A percentile compares a stretch with the other conserved stretches of the same genome.
Conservation (phyloP, 1,140 invertebrate genomes). For the Zaprionus nigranus region DNA sequence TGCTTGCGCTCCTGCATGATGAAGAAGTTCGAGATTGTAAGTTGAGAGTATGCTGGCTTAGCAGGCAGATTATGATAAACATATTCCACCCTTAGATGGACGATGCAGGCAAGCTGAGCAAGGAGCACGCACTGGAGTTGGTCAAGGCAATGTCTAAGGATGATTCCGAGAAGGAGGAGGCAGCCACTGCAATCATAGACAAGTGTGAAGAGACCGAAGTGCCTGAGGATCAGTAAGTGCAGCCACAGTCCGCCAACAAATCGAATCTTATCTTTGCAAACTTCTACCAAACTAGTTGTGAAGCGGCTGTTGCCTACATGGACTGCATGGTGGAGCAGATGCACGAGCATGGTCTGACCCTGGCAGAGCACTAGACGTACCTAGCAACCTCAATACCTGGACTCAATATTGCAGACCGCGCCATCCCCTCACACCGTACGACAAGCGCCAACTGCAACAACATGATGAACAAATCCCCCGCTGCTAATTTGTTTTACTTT, state of each 20-base stretch:
- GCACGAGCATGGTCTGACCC: constrained; percentile 56
- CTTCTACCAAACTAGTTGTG: constrained; percentile 43
- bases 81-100: constrained; percentile 51
- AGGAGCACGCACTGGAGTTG: constrained; percentile 58
- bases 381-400: neutral
- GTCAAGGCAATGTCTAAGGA: constrained; percentile 52
- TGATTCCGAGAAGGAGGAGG: constrained; percentile 56
- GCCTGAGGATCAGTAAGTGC: constrained; percentile 71
- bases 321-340: constrained; percentile 61
- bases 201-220: constrained; percentile 59
- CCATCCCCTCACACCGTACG: neutral
- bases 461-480: constrained; percentile 8
- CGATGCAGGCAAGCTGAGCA: constrained; percentile 64
- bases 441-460: constrained; percentile 45
- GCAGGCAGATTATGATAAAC: no score
- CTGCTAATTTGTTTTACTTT: constrained; percentile 4
- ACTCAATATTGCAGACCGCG: neutral
- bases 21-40: constrained; percentile 76
- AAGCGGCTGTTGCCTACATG: constrained; percentile 56
- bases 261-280: neutral
- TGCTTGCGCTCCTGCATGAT: constrained; percentile 71
- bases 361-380: constrained; percentile 40
- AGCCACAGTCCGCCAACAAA: neutral
- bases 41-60: constrained; percentile 14
- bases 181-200: constrained; percentile 51